phyloP scores from a whole-genome alignment of 2,113 vertebrate species.

The Pseudorectes ferrugineus region DNA sequence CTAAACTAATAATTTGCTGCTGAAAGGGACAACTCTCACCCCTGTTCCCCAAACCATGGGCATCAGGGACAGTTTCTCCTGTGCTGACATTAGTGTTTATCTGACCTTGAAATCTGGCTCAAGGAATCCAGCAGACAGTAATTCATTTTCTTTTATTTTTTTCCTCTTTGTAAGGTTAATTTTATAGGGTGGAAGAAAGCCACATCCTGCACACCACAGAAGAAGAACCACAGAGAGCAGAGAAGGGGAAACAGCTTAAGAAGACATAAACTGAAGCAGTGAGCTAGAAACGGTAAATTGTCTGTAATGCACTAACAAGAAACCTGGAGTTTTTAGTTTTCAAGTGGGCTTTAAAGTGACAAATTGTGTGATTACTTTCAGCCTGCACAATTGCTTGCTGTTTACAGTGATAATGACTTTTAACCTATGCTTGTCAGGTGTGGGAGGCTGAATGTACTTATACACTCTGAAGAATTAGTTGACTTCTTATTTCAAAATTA shows the following conservation, averaged over 20 bases:
- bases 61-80: background rate
- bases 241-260: background rate
- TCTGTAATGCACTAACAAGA: background rate
- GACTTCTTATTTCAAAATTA: conserved; percentile 2
- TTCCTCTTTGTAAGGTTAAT: background rate
- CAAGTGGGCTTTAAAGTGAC: conserved; percentile 18
- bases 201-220: background rate
- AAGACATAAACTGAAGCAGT: background rate
- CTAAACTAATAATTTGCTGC: background rate
- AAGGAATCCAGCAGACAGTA: background rate
- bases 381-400: background rate
- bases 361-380: conserved; percentile 18
- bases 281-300: background rate
- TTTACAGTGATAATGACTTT: conserved; percentile 15
- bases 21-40: background rate
- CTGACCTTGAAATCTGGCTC: background rate
- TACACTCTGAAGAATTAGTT: background rate
- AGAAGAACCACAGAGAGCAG: background rate
- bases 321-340: background rate
- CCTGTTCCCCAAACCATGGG: background rate
- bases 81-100: background rate
- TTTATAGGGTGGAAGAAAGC: background rate
- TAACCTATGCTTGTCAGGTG: conserved; percentile 39
- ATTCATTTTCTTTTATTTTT: background rate
- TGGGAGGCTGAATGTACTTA: conserved; percentile 19